Evolutionary conservation across 2,888 invertebrate species (phyloP).

Genomic region (Coenonympha glycerion): DNA sequence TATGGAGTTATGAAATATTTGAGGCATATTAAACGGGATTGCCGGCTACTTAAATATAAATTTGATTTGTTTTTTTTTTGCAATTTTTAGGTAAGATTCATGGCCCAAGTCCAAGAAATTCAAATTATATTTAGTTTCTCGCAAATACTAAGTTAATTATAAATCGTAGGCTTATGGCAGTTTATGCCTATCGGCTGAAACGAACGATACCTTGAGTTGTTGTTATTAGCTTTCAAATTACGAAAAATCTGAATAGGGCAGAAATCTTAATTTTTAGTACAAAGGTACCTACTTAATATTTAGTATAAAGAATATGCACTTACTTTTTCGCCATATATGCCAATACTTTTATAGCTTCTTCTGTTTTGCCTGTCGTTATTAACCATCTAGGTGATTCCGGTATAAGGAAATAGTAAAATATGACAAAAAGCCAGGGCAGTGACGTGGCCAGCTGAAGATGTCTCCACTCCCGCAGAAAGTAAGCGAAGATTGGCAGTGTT

Average conservation of each 20-base stretch:
- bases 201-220: too few species aligned
- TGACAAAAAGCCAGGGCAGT: conserved; percentile 67
- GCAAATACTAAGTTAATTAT: too few species aligned
- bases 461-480: conserved; percentile 77
- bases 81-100: too few species aligned
- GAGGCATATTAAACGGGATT: too few species aligned
- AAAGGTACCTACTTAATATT: background rate
- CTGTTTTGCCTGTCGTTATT: conserved; percentile 79
- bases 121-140: too few species aligned
- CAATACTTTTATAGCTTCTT: conserved; percentile 78
- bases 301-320: conserved; percentile 19
- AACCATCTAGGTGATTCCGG: conserved; percentile 90
- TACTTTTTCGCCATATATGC: conserved; percentile 77
- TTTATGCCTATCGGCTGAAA: too few species aligned
- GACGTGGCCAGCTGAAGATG: conserved; percentile 75
- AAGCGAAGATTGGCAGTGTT: conserved; percentile 75
- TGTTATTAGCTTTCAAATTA: too few species aligned
- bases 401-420: conserved; percentile 80
- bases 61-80: too few species aligned
- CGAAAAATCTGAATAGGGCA: background rate
- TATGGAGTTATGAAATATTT: too few species aligned
- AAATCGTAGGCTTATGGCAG: too few species aligned
- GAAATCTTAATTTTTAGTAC: background rate
- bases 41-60: too few species aligned
- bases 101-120: too few species aligned